Conservation (phyloP, 2,797 vertebrate species). For the Notoglanidium macrostoma region DNA sequence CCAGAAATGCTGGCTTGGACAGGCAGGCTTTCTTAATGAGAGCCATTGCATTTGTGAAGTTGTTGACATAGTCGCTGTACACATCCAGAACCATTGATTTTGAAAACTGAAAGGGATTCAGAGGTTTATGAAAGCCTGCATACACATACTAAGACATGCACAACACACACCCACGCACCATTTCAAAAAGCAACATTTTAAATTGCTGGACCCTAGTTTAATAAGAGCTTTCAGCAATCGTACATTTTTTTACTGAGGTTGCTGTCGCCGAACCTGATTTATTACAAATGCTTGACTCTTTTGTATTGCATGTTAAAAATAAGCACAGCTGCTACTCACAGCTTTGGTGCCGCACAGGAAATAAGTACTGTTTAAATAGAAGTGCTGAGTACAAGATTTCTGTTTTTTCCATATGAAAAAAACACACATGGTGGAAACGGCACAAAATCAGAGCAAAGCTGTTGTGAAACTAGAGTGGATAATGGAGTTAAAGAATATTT, state of each 20-base stretch:
- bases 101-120: conserved; percentile 75
- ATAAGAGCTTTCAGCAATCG: not conserved
- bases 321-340: conserved; percentile 43
- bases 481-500: not conserved
- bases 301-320: conserved; percentile 20
- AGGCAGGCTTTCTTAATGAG: conserved; percentile 87
- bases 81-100: conserved; percentile 88
- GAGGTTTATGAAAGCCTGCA: not conserved
- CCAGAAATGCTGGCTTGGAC: conserved; percentile 84
- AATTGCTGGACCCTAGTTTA: not conserved
- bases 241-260: conserved; percentile 10
- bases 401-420: conserved; percentile 35
- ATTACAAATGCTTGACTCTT: conserved; percentile 12
- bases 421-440: conserved; percentile 1
- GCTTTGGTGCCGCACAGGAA: conserved; percentile 48
- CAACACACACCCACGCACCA: not conserved
- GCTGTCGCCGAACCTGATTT: conserved; percentile 11
- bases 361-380: conserved; percentile 56
- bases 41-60: conserved; percentile 85
- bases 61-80: conserved; percentile 89
- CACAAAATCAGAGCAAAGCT: conserved; percentile 28
- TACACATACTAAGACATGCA: conserved; percentile 6
- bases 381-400: conserved; percentile 56
- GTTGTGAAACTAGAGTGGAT: not conserved
- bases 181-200: not conserved